These are phyloP conservation scores for Reticulitermes speratus DNA, from an alignment of 1,140 invertebrate genomes.

Conservation along the genomic window DNA sequence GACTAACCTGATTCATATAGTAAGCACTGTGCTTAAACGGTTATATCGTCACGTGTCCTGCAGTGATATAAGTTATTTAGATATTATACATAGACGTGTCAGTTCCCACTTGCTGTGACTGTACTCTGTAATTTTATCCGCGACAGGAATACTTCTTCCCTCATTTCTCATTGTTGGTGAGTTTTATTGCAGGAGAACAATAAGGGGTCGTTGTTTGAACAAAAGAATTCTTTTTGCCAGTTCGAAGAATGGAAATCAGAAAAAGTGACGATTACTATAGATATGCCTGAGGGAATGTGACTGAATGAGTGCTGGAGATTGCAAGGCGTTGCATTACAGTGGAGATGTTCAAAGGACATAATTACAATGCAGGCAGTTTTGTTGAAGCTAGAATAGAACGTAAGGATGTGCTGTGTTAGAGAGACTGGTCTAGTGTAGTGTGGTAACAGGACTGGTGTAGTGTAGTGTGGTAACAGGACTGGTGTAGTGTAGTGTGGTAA, in stretches of 20 bases:
- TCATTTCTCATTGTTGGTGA: neutral
- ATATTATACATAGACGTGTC: neutral
- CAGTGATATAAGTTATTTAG: too few relatives aligned
- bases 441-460: too few relatives aligned
- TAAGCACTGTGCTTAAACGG: too few relatives aligned
- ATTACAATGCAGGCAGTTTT: neutral
- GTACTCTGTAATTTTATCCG: neutral
- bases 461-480: too few relatives aligned
- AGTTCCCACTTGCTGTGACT: neutral
- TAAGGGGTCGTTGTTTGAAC: neutral
- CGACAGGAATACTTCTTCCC: neutral
- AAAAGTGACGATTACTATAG: neutral
- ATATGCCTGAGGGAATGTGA: neutral
- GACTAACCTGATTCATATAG: too few relatives aligned
- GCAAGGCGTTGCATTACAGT: neutral
- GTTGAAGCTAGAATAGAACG: neutral
- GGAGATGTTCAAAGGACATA: neutral
- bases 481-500: too few relatives aligned
- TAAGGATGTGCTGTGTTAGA: neutral
- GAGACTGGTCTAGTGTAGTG: too few relatives aligned
- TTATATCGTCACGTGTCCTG: too few relatives aligned
- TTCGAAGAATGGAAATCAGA: slow-evolving; percentile 3
- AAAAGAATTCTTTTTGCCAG: neutral
- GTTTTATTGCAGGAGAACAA: neutral
- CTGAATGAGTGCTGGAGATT: neutral